A percentile compares a stretch with the other conserved stretches of the same genome.
Conservation (phyloP, 2,888 invertebrate genomes). For the Rotaria sp. region DNA sequence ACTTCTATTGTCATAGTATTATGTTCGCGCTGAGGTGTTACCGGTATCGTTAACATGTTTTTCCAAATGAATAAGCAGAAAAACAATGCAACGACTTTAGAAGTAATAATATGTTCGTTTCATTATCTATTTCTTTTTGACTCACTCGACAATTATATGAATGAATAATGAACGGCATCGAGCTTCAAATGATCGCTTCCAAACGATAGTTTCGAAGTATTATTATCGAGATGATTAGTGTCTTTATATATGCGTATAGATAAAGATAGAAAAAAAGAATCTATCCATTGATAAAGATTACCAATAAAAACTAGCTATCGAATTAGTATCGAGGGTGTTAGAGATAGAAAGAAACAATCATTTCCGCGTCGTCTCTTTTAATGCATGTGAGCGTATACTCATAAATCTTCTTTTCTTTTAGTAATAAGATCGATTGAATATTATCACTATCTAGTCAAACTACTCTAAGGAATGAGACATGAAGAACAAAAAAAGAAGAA, state of each 20-base stretch:
- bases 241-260: background rate
- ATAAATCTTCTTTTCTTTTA: no score
- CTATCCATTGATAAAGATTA: background rate
- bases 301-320: background rate
- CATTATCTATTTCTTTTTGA: background rate
- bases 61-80: background rate
- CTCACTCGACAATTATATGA: background rate
- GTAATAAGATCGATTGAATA: no score
- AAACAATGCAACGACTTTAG: background rate
- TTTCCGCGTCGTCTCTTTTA: background rate
- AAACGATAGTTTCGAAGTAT: background rate
- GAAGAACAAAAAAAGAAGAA: no score
- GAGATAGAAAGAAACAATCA: background rate
- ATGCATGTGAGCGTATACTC: background rate
- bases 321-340: background rate
- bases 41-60: no score
- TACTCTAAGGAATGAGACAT: no score
- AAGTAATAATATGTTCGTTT: background rate
- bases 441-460: no score
- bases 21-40: background rate
- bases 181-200: background rate
- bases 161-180: background rate
- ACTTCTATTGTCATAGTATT: background rate
- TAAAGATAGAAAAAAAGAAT: background rate
- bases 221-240: background rate